Conservation (phyloP, 2,888 invertebrate species). For the Oscheius sp. region DNA sequence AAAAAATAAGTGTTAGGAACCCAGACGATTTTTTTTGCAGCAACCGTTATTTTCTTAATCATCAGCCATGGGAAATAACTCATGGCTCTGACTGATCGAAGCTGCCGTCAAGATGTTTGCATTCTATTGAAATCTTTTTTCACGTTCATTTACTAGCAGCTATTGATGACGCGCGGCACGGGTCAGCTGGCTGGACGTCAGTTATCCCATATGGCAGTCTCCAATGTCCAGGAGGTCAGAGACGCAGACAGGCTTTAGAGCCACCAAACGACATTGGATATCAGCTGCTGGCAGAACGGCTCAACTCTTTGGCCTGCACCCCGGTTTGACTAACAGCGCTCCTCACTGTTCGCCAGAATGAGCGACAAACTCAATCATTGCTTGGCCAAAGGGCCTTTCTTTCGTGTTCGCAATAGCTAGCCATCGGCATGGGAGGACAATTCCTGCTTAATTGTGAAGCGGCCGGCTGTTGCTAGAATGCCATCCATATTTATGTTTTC, state of each 20-base stretch:
- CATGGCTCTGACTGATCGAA: too few species aligned
- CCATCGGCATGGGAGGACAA: conserved; percentile 20
- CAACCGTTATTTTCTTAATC: too few species aligned
- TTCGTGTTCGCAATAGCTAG: conserved; percentile 3
- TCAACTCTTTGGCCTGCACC: background rate
- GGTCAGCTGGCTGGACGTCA: conserved; percentile 22
- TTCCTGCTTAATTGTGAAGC: conserved; percentile 30
- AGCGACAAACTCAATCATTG: conserved; percentile 16
- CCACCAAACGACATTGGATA: conserved; percentile 18
- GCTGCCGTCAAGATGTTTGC: background rate
- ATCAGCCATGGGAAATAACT: too few species aligned
- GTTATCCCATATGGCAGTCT: conserved; percentile 26
- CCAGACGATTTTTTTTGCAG: too few species aligned
- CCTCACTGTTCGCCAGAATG: background rate
- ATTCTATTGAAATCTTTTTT: background rate
- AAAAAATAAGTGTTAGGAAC: too few species aligned
- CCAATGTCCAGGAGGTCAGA: conserved; percentile 28
- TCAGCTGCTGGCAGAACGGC: conserved; percentile 21
- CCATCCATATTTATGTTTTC: too few species aligned
- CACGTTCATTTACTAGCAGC: conserved; percentile 1
- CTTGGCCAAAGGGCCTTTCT: conserved; percentile 9
- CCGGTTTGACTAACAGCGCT: background rate
- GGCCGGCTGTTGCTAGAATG: too few species aligned
- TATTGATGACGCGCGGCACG: conserved; percentile 15
- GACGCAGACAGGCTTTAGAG: conserved; percentile 22